Evolutionary conservation across 2,113 vertebrate species (phyloP), one percentile per base, ranked within the genome.

Genomic region (Strix aluco): DNA sequence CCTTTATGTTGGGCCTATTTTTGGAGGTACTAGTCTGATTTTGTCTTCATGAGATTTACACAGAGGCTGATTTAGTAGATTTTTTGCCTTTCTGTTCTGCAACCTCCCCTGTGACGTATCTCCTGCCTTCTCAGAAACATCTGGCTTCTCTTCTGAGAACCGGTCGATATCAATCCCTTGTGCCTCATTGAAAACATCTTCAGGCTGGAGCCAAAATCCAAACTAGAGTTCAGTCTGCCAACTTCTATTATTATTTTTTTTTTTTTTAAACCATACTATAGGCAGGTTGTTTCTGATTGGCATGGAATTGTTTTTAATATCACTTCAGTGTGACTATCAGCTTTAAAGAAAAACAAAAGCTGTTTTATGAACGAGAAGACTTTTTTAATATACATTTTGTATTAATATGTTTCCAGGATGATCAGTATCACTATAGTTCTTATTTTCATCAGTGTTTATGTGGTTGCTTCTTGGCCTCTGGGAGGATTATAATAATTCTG

Each of bases 111-210:
- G 65, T n/a, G 22, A 36, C 1, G 0, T 21, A 6, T 30, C 40
- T 66, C 23, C 32, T 55, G 52, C 63, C 32, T 36, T n/a, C 74
- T 49, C 55, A 51, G 6, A 84, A 72, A 11, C 15, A 17, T 23
- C 23, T 13, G 29, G 36, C 27, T 75, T 34, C 52, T 88, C 61
- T 54, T 49, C 9, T 27, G 55, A 46, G 47, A 74, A 3, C 47
- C 21, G 17, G 0, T 23, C 0, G 1, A 6, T 15, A 15, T 44
- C n/a, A 13, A 0, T 21, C 36, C 59, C 19, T 22, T 11, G 6
- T 1, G 5, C 26, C 54, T 49, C 26, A 5, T 10, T 21, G 32
- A 20, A 26, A 30, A 27, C 21, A 7, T 22, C 25, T 14, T 30
- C 42, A 10, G 14, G 9, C n/a, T 11, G 36, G 29, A 71, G 36